These are phyloP conservation scores for Epinephelus awoara DNA, from an alignment of 2,797 vertebrate species.

Conservation along the genomic window DNA sequence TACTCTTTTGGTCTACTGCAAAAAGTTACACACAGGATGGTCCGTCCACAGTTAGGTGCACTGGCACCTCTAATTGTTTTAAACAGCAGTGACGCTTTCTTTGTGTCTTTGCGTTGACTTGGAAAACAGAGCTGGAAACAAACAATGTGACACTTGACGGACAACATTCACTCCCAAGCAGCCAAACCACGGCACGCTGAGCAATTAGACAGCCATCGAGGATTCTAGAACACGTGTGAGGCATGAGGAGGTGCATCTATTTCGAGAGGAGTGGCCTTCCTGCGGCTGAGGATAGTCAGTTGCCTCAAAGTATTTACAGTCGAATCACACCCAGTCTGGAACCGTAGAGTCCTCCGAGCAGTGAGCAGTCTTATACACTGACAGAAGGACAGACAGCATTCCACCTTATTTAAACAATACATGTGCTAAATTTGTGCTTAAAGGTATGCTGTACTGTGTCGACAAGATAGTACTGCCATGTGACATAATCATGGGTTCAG, in stretches of 20 bases:
- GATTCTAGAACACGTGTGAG: conserved; percentile 69
- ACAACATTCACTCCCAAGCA: conserved; percentile 22
- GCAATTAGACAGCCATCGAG: conserved; percentile 68
- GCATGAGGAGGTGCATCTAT: conserved; percentile 46
- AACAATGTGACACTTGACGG: conserved; percentile 51
- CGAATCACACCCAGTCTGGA: conserved; percentile 35
- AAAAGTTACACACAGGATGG: no score
- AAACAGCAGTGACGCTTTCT: background rate
- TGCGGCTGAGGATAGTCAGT: background rate
- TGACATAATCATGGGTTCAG: no score
- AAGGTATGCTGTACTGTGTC: background rate
- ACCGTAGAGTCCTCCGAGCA: background rate
- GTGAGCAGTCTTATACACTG: background rate
- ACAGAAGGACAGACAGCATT: conserved; percentile 6
- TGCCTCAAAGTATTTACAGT: conserved; percentile 5
- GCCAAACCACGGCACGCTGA: background rate
- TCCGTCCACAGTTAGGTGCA: no score
- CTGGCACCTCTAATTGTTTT: no score
- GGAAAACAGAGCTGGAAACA: conserved; percentile 8
- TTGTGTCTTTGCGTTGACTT: background rate
- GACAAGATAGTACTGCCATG: background rate
- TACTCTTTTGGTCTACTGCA: no score
- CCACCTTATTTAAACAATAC: background rate
- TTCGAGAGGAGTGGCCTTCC: conserved; percentile 19
- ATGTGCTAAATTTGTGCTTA: background rate